These are phyloP conservation scores for Phrixothrix hirtus DNA, from an alignment of 2,888 invertebrate genomes.

Conservation along the genomic window DNA sequence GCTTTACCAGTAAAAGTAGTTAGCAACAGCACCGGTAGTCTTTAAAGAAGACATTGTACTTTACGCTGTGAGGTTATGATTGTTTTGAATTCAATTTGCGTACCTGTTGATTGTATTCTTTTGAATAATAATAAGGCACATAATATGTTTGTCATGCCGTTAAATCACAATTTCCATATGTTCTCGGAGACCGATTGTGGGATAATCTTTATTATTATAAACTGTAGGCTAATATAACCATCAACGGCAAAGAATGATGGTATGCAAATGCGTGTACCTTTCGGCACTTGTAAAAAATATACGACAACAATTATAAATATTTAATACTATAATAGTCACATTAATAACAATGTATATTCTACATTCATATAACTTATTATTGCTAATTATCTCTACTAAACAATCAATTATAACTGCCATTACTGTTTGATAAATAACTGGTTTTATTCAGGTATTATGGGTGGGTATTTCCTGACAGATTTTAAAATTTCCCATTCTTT, in stretches of 20 bases:
- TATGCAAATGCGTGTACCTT: no score
- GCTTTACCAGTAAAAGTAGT: not conserved
- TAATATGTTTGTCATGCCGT: conserved; percentile 37
- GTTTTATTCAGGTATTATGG: no score
- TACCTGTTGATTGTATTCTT: conserved; percentile 36
- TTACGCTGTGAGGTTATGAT: conserved; percentile 22
- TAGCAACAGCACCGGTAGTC: not conserved
- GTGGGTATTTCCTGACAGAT: no score
- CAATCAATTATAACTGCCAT: no score
- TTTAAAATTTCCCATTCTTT: no score
- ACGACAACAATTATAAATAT: not conserved
- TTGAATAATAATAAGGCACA: conserved; percentile 38
- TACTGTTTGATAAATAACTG: no score
- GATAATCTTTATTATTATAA: conserved; percentile 27
- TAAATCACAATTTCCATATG: conserved; percentile 36
- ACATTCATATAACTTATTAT: no score
- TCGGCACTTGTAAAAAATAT: no score
- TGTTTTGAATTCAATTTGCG: conserved; percentile 36
- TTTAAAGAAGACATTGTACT: conserved; percentile 20
- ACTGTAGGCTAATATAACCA: no score
- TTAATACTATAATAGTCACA: not conserved
- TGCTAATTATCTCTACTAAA: no score
- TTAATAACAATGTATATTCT: not conserved
- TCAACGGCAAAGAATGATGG: no score
- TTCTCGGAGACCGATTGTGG: conserved; percentile 34